Conservation (phyloP, 2,113 vertebrate species). For the Falcunculus frontatus region DNA sequence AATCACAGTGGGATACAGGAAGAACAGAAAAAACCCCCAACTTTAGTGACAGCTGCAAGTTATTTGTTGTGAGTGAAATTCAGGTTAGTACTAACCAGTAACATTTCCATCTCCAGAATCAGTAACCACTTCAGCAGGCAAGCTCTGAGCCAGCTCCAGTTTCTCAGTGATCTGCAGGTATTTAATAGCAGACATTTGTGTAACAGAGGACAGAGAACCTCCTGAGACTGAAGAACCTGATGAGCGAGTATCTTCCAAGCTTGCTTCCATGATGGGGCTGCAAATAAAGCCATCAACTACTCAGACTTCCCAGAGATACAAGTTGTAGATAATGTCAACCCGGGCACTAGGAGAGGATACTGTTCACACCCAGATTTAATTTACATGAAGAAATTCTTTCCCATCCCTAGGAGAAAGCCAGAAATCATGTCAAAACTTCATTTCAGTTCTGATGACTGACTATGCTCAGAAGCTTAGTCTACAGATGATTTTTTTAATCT, state of each 20-base stretch:
- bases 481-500: background rate
- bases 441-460: background rate
- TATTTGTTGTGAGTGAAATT: background rate
- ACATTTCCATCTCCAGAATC: background rate
- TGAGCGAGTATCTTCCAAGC: slow-evolving; percentile 71
- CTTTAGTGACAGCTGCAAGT: background rate
- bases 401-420: background rate
- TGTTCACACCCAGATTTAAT: background rate
- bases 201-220: slow-evolving; percentile 66
- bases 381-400: background rate
- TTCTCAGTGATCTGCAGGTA: slow-evolving; percentile 69
- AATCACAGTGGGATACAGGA: background rate
- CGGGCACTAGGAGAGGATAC: background rate
- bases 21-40: background rate
- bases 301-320: background rate
- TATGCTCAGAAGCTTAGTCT: background rate
- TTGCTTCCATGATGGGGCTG: slow-evolving; percentile 83
- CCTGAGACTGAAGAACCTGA: slow-evolving; percentile 71
- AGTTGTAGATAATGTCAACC: background rate
- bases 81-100: background rate
- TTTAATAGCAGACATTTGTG: slow-evolving; percentile 70
- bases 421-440: background rate
- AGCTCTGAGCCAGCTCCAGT: slow-evolving; percentile 58
- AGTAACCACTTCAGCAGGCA: background rate
- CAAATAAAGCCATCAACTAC: background rate